Evolutionary conservation across 2,888 invertebrate species (phyloP).

Genomic region (Altica lythri): DNA sequence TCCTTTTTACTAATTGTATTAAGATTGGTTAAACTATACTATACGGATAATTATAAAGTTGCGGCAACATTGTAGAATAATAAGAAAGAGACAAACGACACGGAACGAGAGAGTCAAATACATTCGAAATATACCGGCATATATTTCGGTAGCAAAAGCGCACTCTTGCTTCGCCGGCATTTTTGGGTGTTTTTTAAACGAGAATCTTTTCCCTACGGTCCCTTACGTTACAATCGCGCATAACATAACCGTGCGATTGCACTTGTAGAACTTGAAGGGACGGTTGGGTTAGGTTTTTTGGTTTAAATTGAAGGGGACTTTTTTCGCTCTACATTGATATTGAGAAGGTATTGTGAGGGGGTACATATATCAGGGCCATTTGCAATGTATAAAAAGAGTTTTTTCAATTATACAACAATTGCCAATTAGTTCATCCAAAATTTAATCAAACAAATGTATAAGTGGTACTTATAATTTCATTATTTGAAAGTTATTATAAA

Average conservation of each 20-base stretch:
- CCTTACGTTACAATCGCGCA: constrained; percentile 18
- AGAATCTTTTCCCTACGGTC: constrained; percentile 17
- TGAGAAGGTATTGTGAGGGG: too few relatives aligned
- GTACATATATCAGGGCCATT: too few relatives aligned
- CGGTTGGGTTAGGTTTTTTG: constrained; percentile 10
- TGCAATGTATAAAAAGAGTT: too few relatives aligned
- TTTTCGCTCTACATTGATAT: too few relatives aligned
- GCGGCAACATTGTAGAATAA: constrained; percentile 4
- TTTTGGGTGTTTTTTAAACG: constrained; percentile 21
- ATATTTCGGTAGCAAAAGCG: constrained; percentile 30
- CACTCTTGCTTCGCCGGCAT: constrained; percentile 21
- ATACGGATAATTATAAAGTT: too few relatives aligned
- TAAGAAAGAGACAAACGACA: constrained; percentile 14
- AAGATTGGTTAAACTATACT: too few relatives aligned
- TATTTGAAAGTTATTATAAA: too few relatives aligned
- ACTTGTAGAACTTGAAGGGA: constrained; percentile 17
- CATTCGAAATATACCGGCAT: constrained; percentile 23
- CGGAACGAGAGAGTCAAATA: constrained; percentile 20
- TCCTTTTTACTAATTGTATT: too few relatives aligned
- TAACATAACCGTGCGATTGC: constrained; percentile 13
- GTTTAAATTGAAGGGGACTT: constrained; percentile 10
- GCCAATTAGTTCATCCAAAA: too few relatives aligned
- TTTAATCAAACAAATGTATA: too few relatives aligned
- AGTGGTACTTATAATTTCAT: too few relatives aligned
- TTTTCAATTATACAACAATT: too few relatives aligned